These are phyloP conservation scores for Dipodomys spectabilis DNA, from an alignment of 2,113 vertebrate genomes.

Conservation along the genomic window DNA sequence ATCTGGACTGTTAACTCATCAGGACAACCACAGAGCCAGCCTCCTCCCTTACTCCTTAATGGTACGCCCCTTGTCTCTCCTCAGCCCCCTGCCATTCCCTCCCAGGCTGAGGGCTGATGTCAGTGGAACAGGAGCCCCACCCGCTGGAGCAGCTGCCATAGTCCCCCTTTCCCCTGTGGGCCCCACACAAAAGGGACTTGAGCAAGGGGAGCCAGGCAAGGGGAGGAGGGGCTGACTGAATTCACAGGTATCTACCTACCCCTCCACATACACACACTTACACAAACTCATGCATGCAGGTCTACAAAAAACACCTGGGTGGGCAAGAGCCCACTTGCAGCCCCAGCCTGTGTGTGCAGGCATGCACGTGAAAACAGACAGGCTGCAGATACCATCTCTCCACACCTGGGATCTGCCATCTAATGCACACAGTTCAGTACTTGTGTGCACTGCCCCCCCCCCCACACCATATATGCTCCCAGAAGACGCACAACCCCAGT, in stretches of 20 bases:
- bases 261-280: neutral
- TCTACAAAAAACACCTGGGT: neutral
- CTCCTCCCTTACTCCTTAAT: neutral
- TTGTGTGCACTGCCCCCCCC: neutral
- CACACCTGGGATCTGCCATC: conserved; percentile 47
- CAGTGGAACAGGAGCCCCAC: conserved; percentile 58
- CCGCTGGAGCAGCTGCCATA: conserved; percentile 37
- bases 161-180: neutral
- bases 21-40: neutral
- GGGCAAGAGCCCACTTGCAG: neutral
- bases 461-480: neutral
- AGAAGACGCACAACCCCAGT: neutral
- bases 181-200: conserved; percentile 55
- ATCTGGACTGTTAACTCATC: neutral
- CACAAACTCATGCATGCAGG: neutral
- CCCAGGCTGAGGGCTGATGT: conserved; percentile 45
- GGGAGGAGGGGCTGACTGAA: conserved; percentile 20
- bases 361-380: neutral
- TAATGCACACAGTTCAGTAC: neutral
- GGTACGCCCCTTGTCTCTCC: conserved; percentile 19
- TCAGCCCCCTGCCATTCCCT: conserved; percentile 19
- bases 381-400: conserved; percentile 18
- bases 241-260: neutral
- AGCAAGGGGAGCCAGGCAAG: conserved; percentile 16
- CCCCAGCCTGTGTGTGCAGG: conserved; percentile 32